Evolutionary conservation across 35 echinoderm and acorn worm genomes (phyloP).

Genomic region (Lytechinus variegatus): DNA sequence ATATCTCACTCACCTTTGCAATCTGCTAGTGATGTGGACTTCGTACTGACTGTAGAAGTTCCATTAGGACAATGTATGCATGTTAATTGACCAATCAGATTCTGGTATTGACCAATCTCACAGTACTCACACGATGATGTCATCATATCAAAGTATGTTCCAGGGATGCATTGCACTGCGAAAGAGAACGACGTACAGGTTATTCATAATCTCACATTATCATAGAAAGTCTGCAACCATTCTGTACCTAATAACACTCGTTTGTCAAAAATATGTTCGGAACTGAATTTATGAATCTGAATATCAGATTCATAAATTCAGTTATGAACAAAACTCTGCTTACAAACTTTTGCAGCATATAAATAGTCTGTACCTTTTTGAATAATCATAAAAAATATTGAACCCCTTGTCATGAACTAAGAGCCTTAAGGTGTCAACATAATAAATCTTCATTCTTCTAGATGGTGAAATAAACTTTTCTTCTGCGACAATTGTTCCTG

Average conservation of each 20-base stretch:
- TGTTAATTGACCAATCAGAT: conserved; percentile 41
- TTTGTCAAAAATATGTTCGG: not conserved
- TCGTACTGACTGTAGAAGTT: conserved; percentile 51
- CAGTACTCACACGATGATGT: conserved; percentile 59
- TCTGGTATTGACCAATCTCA: conserved; percentile 71
- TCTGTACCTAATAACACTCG: not conserved
- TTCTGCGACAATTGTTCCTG: too few relatives aligned
- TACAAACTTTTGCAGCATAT: too few relatives aligned
- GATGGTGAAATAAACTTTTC: too few relatives aligned
- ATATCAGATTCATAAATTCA: too few relatives aligned
- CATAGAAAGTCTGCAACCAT: not conserved
- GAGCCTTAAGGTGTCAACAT: not conserved
- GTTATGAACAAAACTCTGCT: too few relatives aligned
- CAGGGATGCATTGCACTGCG: conserved; percentile 70
- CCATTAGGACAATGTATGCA: conserved; percentile 68
- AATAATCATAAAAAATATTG: too few relatives aligned
- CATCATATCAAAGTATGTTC: conserved; percentile 63
- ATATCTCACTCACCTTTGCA: conserved; percentile 73
- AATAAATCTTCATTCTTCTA: too few relatives aligned
- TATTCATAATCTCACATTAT: not conserved
- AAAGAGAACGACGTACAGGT: not conserved
- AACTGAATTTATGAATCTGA: not conserved
- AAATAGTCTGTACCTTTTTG: too few relatives aligned
- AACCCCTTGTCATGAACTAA: not conserved
- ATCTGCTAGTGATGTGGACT: conserved; percentile 56